These are phyloP conservation scores for Amiota communis DNA, from an alignment of 2,888 invertebrate species.

Conservation along the genomic window DNA sequence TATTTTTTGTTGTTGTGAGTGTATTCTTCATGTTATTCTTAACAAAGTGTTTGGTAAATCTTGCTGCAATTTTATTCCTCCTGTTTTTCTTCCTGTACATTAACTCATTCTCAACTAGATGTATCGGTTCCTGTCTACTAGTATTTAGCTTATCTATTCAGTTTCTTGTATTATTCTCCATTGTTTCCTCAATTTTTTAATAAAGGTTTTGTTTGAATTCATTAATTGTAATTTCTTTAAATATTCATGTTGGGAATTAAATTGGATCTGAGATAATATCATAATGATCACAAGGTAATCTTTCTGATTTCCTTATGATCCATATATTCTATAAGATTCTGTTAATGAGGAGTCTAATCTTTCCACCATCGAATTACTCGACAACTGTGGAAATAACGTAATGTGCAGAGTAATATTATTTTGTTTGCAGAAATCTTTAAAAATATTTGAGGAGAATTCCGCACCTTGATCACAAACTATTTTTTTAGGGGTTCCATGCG, in stretches of 20 bases:
- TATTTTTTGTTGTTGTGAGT: conserved; percentile 33
- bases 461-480: conserved; percentile 38
- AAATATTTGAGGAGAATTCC: conserved; percentile 40
- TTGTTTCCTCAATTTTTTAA: conserved; percentile 24
- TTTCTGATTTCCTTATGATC: conserved; percentile 13
- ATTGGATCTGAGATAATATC: conserved; percentile 37
- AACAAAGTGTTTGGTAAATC: conserved; percentile 4
- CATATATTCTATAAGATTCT: conserved; percentile 42
- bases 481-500: conserved; percentile 36
- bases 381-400: conserved; percentile 39
- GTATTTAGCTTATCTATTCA: conserved; percentile 37
- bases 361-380: conserved; percentile 41
- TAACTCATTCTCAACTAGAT: background rate
- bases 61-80: conserved; percentile 30
- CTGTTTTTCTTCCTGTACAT: conserved; percentile 33
- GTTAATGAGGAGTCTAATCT: conserved; percentile 40
- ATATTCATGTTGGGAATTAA: conserved; percentile 34
- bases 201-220: conserved; percentile 35
- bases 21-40: background rate
- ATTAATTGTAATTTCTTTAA: conserved; percentile 27
- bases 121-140: conserved; percentile 26
- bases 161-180: conserved; percentile 26
- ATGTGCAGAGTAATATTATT: conserved; percentile 28
- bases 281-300: conserved; percentile 20
- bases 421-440: conserved; percentile 39